phyloP scores from a whole-genome alignment of 2,797 vertebrate genomes.

The Gastrophryne carolinensis region DNA sequence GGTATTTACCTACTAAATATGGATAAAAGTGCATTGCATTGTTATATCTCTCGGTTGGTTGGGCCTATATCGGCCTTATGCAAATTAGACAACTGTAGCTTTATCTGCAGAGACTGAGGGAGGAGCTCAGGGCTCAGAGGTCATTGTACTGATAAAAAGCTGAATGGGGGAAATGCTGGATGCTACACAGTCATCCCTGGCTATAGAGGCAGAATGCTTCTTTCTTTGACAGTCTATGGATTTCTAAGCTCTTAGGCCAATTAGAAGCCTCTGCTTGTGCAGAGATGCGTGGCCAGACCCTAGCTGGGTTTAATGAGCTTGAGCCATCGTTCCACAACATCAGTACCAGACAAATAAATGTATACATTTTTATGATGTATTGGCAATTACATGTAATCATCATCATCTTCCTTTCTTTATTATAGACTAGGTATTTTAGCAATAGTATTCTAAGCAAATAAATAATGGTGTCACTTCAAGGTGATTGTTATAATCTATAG shows the following conservation, averaged over 20 bases:
- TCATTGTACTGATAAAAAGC: conserved; percentile 60
- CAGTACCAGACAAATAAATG: too few species aligned
- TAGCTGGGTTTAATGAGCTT: background rate
- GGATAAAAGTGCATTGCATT: background rate
- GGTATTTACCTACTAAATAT: background rate
- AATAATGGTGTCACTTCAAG: too few species aligned
- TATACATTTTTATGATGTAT: too few species aligned
- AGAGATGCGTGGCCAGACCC: background rate
- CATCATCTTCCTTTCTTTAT: too few species aligned
- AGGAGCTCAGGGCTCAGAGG: conserved; percentile 60
- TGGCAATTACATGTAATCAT: too few species aligned
- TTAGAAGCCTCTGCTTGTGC: background rate
- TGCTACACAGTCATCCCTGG: conserved; percentile 54
- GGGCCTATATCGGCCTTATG: conserved; percentile 60
- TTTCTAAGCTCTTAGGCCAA: background rate
- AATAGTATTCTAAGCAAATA: too few species aligned
- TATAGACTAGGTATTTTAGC: too few species aligned
- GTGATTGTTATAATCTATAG: too few species aligned
- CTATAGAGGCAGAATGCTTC: conserved; percentile 51
- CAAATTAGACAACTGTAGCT: conserved; percentile 61
- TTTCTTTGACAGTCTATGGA: background rate
- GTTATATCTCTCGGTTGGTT: background rate
- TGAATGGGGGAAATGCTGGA: conserved; percentile 39
- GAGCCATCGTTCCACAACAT: too few species aligned
- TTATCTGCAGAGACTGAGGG: conserved; percentile 58